Base-by-base conservation (phyloP, 2,797 vertebrate species). In the Strix occidentalis region DNA sequence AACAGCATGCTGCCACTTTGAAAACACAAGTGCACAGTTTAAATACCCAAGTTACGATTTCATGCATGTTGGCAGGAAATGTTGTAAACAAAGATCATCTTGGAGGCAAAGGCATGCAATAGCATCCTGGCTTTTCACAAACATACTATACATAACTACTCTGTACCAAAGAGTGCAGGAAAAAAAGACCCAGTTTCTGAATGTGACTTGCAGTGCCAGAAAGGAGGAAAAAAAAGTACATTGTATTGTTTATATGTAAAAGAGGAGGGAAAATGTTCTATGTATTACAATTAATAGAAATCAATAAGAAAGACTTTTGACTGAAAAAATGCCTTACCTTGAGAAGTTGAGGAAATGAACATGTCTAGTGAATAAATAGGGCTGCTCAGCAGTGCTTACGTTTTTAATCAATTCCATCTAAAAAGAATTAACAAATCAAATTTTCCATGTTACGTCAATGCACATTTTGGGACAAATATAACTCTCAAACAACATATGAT, bases 271-370 rank as follows among this genome's bases (percentile, higher is more conserved):
- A 79, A 84, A 83, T 9, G 5, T 66, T 91, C 20, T 71, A 35
- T 51, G 33, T 57, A 20, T 82, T 63, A 88, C 39, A 61, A 65
- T 51, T 74, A 87, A 48, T 2, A 80, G 16, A 93, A 87, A 68
- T 53, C 56, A 92, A 64, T 18, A 43, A 81, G 75, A 92, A 85
- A 92, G 3, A 29, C 12, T 84, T 93, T 68, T 92, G 85, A 86
- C 14, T 20, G 35, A 89, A 63, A 92, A 97, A 92, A 65, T 11
- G 23, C 64, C 97, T 97, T 96, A 99, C 99, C 99, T 99, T 98
- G 98, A 99, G 93, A 99, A 99, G 98, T 99, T 99, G 97, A 99
- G 99, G 98, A 99, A 99, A 98, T 99, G 99, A 98, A 99, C 99
- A 39, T 99, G 99, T 93, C 99, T 98, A 53, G 99, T 99, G 96